Evolutionary conservation across 1,140 invertebrate genomes (phyloP), one percentile per base, ranked within the genome.

Genomic region (Leptoteleia sp.): DNA sequence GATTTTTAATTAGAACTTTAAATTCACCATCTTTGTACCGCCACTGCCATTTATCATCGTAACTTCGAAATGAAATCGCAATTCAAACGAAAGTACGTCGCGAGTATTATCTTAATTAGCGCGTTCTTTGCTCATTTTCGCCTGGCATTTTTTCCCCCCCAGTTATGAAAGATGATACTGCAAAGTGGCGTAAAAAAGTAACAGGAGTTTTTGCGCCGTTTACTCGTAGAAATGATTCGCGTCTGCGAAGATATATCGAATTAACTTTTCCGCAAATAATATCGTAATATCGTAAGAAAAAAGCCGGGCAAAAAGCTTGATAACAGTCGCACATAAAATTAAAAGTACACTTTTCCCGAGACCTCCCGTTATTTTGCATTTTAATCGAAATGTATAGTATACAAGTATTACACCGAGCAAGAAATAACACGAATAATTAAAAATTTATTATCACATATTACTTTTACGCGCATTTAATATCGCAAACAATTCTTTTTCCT

Each of bases 91-190:
- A 54, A 40, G 0, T 38, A 25, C 11, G 50, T 40, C 35, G 27
- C 9, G 29, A 40, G 25, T 42, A 42, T 57, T 57, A 57, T 57
- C 52, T 57, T 57, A 57, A 57, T 57, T 42, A 57, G 35, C 33
- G 7, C n/a, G n/a, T 35, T 37, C 15, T 22, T 50, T 9, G 27
- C 29, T 50, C 19, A 15, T 17, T 33, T 33, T 31, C 16, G 16
- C 12, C 13, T 12, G n/a, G 3, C 13, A 16, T 29, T 57, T 42
- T 57, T 29, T 57, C n/a, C 13, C 8, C 11, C n/a, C 5, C n/a
- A n/a, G n/a, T n/a, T n/a, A n/a, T 27, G 19, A 42, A 57, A 42
- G 16, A 31, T 29, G 52, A 57, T 57, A 40, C 13, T 12, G 5
- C 17, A 29, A 42, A 57, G 35, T 57, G 12, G 38, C 37, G 4